Base-by-base conservation (phyloP, 2,797 vertebrate species). In the Onychomys torridus region DNA sequence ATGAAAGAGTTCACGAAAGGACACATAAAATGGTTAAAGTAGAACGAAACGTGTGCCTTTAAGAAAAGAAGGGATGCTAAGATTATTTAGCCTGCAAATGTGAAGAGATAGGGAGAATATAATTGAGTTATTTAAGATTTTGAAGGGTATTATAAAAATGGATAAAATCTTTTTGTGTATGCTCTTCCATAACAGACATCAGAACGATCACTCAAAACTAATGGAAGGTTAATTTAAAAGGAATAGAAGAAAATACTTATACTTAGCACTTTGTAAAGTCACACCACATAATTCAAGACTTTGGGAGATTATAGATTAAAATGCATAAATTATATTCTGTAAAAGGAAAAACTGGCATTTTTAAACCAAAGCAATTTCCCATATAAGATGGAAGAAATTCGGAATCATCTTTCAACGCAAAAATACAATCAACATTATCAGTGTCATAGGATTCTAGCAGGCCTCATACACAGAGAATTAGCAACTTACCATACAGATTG, bases 201-300 rank as follows among this genome's bases (percentile, higher is more conserved):
- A 87, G 97, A 98, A 96, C 97, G 92, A 98, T 98, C 98, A 98
- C 96, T 98, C 91, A 94, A 97, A 98, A 98, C 97, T 98, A 98
- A 98, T 98, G 97, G 98, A 97, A 98, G 97, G 95, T 98, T 98
- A 98, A 98, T 98, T 98, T 98, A 98, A 98, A 98, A 98, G 95
- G 98, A 98, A 98, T 93, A 96, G 96, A 97, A 95, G 94, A 84
- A 96, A 98, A 98, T 96, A 97, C 98, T 98, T 96, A 96, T 95
- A 97, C 98, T 98, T 98, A 97, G 96, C 52, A 25, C 81, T 97
- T 97, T 97, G 95, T 98, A 98, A 98, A 98, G 97, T 98, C 98
- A 98, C 97, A 98, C 97, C 96, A 94, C 86, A 11, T 97, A 98
- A 98, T 98, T 98, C 95, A 97, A 98, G 98, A 97, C 95, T 90